phyloP scores from a whole-genome alignment of 2,113 vertebrate genomes.

The Cichladusa arquata region DNA sequence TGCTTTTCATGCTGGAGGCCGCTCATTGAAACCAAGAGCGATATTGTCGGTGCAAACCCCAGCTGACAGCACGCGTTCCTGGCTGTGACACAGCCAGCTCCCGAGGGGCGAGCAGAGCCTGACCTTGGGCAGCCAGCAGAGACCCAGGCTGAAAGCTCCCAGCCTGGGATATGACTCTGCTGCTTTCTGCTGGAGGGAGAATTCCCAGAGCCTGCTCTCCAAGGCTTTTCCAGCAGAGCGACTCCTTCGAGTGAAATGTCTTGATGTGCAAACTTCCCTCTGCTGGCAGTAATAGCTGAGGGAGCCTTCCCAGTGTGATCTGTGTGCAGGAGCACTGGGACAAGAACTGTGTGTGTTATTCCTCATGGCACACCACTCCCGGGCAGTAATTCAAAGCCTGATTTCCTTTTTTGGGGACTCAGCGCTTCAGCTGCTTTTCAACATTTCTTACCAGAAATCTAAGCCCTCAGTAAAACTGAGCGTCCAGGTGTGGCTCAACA shows the following conservation, averaged over 20 bases:
- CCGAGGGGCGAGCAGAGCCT: neutral
- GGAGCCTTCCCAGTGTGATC: neutral
- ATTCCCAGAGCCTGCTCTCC: neutral
- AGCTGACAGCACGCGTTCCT: neutral
- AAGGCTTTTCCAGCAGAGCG: neutral
- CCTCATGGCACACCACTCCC: neutral
- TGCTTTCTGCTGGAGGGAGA: neutral
- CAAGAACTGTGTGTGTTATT: neutral
- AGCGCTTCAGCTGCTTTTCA: neutral
- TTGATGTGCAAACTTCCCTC: neutral
- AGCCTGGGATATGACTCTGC: neutral
- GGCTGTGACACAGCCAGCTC: neutral
- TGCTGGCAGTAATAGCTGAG: neutral
- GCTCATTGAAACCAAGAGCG: rapidly evolving
- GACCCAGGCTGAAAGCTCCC: neutral
- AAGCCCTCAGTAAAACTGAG: neutral
- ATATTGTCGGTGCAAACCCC: neutral
- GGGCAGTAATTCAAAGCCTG: neutral
- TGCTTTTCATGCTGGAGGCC: neutral
- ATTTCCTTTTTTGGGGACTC: neutral
- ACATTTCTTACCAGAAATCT: neutral
- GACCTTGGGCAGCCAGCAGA: neutral
- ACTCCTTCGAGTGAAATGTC: neutral
- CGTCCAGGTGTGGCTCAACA: neutral
- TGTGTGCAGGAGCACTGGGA: neutral